Evolutionary conservation across 1,140 invertebrate species (phyloP).

Genomic region (Nymphalis io): DNA sequence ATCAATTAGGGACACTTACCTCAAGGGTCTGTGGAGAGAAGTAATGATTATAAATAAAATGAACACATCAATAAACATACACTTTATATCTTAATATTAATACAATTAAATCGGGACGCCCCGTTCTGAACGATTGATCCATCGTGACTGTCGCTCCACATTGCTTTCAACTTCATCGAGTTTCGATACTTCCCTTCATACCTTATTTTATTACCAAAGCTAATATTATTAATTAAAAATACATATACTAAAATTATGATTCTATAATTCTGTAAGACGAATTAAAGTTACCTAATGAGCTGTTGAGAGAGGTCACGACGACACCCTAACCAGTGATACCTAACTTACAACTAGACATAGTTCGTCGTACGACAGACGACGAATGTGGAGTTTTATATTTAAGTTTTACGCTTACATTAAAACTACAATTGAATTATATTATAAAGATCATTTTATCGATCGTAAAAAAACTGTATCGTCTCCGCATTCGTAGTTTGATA

Average conservation of each 20-base stretch:
- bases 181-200: conserved; percentile 48
- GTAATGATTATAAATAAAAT: conserved; percentile 78
- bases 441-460: not conserved
- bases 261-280: conserved; percentile 42
- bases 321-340: conserved; percentile 42
- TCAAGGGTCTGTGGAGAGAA: conserved; percentile 75
- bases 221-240: conserved; percentile 51
- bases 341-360: conserved; percentile 59
- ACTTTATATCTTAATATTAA: conserved; percentile 80
- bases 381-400: conserved; percentile 41
- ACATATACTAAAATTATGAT: conserved; percentile 53
- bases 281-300: conserved; percentile 56
- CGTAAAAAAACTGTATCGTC: not conserved
- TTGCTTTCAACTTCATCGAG: conserved; percentile 51
- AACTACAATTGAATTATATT: not conserved
- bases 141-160: conserved; percentile 57
- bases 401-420: not conserved
- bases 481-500: conserved; percentile 38
- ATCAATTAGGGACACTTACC: conserved; percentile 69
- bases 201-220: conserved; percentile 53
- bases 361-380: conserved; percentile 37
- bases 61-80: conserved; percentile 78
- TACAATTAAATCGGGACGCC: conserved; percentile 64
- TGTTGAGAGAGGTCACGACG: conserved; percentile 51
- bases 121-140: conserved; percentile 42